These are phyloP conservation scores for Apostichopus leukothele DNA, from an alignment of 53 echinoderm and acorn worm species.

Conservation along the genomic window DNA sequence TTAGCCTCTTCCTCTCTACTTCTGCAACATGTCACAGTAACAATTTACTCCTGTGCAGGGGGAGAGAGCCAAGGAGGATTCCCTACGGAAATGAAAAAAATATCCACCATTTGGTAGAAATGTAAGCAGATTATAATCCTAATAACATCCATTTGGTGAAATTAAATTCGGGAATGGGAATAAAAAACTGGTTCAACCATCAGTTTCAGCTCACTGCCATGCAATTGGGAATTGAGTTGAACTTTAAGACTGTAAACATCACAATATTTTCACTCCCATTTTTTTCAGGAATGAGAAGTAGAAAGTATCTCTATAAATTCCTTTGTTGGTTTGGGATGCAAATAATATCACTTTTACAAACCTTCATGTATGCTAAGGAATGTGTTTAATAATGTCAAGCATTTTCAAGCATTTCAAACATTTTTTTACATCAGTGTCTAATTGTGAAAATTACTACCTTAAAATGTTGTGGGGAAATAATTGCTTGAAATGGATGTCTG, in stretches of 20 bases:
- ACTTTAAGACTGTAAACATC: background rate
- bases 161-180: background rate
- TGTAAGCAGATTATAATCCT: slow-evolving; percentile 11
- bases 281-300: too few relatives aligned
- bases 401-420: too few relatives aligned
- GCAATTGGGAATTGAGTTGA: background rate
- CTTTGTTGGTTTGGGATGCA: too few relatives aligned
- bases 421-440: too few relatives aligned
- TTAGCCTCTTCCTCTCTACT: background rate
- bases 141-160: background rate
- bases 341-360: too few relatives aligned
- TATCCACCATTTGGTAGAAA: background rate
- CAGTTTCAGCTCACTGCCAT: background rate
- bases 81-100: background rate
- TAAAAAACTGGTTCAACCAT: background rate
- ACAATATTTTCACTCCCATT: too few relatives aligned
- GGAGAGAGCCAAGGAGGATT: background rate
- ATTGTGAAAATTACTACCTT: too few relatives aligned
- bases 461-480: too few relatives aligned
- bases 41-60: slow-evolving; percentile 1
- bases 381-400: too few relatives aligned
- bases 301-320: too few relatives aligned
- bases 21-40: slow-evolving; percentile 7
- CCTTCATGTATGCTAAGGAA: too few relatives aligned
- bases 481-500: too few relatives aligned